Percentiles rank a stretch among this genome's conserved stretches.
Evolutionary conservation across 2,113 vertebrate species (phyloP).

Genomic region (Paramisgurnus dabryanus): DNA sequence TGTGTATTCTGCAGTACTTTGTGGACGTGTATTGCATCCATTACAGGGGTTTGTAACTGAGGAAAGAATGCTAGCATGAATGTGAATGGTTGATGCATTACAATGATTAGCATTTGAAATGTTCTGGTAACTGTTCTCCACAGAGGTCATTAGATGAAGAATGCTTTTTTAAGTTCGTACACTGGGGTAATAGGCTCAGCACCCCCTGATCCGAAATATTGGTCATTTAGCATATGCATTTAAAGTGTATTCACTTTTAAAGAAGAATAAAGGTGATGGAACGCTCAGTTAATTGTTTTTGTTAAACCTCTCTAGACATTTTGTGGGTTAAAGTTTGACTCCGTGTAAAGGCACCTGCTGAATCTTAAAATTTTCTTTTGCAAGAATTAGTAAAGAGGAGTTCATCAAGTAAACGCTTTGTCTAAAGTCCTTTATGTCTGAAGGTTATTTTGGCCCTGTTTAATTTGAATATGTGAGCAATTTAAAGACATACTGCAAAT

Average conservation of each 20-base stretch:
- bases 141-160: slow-evolving; percentile 23
- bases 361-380: neutral
- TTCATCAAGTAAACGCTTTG: no score
- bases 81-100: slow-evolving; percentile 53
- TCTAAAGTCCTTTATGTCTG: no score
- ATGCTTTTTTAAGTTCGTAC: neutral
- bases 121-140: slow-evolving; percentile 51
- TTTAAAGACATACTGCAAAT: no score
- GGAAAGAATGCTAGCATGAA: slow-evolving; percentile 59
- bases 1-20: slow-evolving; percentile 51
- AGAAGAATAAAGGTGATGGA: neutral
- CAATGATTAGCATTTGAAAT: slow-evolving; percentile 40
- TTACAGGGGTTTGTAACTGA: slow-evolving; percentile 57
- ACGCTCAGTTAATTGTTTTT: slow-evolving; percentile 9
- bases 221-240: slow-evolving; percentile 18
- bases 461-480: no score
- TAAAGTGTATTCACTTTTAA: slow-evolving; percentile 22
- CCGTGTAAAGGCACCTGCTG: neutral
- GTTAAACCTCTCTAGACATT: neutral
- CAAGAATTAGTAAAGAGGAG: neutral
- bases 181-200: slow-evolving; percentile 27
- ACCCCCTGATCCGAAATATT: slow-evolving; percentile 3
- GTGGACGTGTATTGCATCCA: slow-evolving; percentile 55
- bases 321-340: neutral
- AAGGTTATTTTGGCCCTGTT: no score